Conservation (phyloP, 2,113 vertebrate species). For the Sinocyclocheilus rhinocerous region DNA sequence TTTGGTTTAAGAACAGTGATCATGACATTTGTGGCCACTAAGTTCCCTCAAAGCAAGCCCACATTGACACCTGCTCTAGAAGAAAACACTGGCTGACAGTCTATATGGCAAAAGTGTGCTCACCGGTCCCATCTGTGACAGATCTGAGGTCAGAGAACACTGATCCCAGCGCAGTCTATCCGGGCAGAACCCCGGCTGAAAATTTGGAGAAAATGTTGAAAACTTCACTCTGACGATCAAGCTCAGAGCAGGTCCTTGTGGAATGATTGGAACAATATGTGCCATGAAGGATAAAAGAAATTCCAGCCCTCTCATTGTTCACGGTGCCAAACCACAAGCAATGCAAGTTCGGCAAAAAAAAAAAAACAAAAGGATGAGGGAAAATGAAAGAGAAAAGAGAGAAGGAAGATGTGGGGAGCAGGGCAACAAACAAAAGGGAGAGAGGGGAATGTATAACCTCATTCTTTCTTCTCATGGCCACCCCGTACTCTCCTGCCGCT, state of each 20-base stretch:
- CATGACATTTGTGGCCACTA: background rate
- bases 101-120: background rate
- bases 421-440: slow-evolving; percentile 56
- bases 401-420: slow-evolving; percentile 59
- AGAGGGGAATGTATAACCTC: slow-evolving; percentile 50
- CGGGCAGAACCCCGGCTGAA: slow-evolving; percentile 10
- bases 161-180: background rate
- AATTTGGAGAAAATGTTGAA: slow-evolving; percentile 31
- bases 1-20: background rate
- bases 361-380: slow-evolving; percentile 54
- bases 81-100: background rate
- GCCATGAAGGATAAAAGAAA: slow-evolving; percentile 60
- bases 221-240: slow-evolving; percentile 36
- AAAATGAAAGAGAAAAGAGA: slow-evolving; percentile 42
- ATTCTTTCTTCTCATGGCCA: slow-evolving; percentile 31
- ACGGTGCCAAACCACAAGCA: slow-evolving; percentile 56
- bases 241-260: slow-evolving; percentile 45
- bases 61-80: background rate
- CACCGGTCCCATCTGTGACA: background rate
- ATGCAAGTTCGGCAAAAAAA: slow-evolving; percentile 45
- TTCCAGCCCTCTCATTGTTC: slow-evolving; percentile 52
- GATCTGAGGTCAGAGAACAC: background rate
- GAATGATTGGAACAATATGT: slow-evolving; percentile 62
- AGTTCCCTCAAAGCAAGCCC: background rate
- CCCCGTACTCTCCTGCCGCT: background rate